phyloP scores from a whole-genome alignment of 92 coral and sea anemone species.

The Siderastrea siderea region DNA sequence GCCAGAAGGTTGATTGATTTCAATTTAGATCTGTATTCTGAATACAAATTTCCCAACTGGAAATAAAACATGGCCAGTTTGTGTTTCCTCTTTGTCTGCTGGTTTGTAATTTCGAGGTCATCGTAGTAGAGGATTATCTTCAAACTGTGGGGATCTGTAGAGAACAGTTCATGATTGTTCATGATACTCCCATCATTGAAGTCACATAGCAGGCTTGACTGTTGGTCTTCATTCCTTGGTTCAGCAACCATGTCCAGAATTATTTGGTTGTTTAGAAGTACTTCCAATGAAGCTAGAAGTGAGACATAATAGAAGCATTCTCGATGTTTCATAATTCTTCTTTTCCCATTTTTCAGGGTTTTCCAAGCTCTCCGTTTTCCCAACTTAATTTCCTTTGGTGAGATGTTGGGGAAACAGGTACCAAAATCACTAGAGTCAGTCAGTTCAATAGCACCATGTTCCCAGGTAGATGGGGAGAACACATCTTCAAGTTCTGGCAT shows the following conservation, averaged over 20 bases:
- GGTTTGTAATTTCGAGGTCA: background rate
- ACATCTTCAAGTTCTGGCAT: constrained; percentile 4
- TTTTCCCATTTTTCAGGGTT: background rate
- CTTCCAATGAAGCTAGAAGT: background rate
- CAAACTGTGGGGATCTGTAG: constrained; percentile 1
- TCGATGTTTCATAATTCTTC: background rate
- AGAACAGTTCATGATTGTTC: background rate
- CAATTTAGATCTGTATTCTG: constrained; percentile 29
- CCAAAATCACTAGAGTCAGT: background rate
- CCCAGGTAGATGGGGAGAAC: background rate
- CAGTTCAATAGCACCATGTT: background rate
- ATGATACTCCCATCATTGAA: background rate
- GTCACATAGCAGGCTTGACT: background rate
- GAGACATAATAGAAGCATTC: background rate
- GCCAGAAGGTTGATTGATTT: constrained; percentile 41
- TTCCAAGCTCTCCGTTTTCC: background rate
- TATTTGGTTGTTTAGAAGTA: background rate
- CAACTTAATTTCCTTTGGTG: background rate
- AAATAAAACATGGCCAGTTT: constrained; percentile 32
- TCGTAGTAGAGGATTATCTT: background rate
- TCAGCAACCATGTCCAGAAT: constrained; percentile 5
- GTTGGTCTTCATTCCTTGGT: background rate
- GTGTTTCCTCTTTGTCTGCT: constrained; percentile 17
- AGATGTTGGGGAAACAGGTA: background rate
- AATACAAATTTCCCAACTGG: constrained; percentile 25